Conservation (phyloP, 2,113 vertebrate species). For the Poicephalus meyeri region DNA sequence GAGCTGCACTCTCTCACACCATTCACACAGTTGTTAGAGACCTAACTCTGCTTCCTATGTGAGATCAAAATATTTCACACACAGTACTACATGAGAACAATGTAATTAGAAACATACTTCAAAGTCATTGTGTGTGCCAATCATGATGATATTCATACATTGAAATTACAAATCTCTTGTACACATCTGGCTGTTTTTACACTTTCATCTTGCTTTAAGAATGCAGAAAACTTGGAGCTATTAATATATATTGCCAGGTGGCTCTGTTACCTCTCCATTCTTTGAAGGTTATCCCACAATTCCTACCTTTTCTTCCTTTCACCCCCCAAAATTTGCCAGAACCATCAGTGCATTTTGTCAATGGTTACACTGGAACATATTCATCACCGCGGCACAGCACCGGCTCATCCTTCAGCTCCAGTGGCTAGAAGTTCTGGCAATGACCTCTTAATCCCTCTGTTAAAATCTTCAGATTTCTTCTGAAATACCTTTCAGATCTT, state of each 20-base stretch:
- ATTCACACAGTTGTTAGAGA: background rate
- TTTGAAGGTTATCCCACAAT: background rate
- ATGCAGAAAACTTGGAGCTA: background rate
- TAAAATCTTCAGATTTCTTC: background rate
- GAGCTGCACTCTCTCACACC: background rate
- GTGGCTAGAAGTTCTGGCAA: background rate
- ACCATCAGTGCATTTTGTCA: background rate
- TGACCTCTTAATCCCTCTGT: background rate
- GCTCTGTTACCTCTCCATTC: background rate
- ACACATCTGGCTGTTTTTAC: background rate
- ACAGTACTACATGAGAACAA: background rate
- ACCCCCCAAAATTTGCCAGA: background rate
- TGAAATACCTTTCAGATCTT: background rate
- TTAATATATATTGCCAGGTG: background rate
- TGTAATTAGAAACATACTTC: background rate
- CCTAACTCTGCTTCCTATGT: background rate
- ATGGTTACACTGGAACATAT: background rate
- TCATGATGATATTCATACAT: background rate
- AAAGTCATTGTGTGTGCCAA: background rate
- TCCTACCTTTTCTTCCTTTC: background rate
- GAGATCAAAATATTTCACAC: slow-evolving; percentile 45
- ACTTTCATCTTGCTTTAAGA: background rate
- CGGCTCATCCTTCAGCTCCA: background rate
- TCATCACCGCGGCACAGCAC: background rate
- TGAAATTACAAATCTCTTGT: background rate